Evolutionary conservation across 2,113 vertebrate genomes (phyloP).

Genomic region (Phoenicopterus ruber): DNA sequence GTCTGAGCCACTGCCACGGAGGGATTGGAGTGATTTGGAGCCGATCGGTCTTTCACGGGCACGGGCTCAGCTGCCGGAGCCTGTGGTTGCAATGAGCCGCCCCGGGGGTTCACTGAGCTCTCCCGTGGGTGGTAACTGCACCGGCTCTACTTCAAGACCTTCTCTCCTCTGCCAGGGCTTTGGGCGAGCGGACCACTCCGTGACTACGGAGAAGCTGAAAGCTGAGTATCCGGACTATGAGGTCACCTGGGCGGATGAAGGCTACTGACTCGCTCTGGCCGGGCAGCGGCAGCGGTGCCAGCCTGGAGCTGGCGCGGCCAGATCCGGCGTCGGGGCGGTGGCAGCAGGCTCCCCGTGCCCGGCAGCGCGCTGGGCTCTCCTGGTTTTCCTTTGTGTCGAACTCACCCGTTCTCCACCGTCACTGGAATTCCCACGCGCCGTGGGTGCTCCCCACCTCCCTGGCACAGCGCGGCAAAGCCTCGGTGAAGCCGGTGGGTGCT

Average conservation of each 20-base stretch:
- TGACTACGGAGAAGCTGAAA: constrained; percentile 88
- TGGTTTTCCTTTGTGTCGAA: background rate
- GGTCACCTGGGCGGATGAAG: constrained; percentile 91
- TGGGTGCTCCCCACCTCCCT: background rate
- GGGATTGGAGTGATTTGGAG: fast-evolving
- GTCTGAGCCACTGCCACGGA: fast-evolving
- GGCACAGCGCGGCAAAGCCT: background rate
- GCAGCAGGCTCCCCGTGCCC: background rate
- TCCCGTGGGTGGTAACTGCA: fast-evolving
- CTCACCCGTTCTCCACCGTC: fast-evolving
- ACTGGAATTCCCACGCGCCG: fast-evolving
- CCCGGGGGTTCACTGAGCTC: fast-evolving
- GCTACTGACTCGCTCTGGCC: constrained; percentile 77
- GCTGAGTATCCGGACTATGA: constrained; percentile 83
- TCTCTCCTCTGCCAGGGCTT: constrained; percentile 80
- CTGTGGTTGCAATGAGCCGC: fast-evolving
- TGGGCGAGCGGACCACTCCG: constrained; percentile 85
- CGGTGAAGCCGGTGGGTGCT: background rate
- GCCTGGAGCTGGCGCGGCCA: background rate
- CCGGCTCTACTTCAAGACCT: background rate
- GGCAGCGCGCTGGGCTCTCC: background rate
- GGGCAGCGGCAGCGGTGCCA: fast-evolving
- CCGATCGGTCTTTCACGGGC: fast-evolving
- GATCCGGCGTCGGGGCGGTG: fast-evolving
- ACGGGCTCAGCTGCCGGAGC: fast-evolving